Evolutionary conservation across 2,888 invertebrate genomes (phyloP), one percentile per base, ranked within the genome.

Genomic region (Choristoneura rosaceana): DNA sequence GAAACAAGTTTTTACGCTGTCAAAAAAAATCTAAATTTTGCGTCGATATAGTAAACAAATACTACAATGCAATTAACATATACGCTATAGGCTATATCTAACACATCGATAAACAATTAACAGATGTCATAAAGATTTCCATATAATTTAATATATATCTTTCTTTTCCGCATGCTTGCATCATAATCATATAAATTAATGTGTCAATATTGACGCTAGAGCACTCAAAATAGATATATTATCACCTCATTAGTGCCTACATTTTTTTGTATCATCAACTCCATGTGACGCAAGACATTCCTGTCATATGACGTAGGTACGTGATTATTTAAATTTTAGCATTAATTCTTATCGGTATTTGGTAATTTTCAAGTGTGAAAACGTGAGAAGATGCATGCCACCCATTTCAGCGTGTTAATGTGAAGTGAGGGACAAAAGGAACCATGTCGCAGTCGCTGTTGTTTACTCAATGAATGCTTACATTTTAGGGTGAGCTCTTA

Each of bases 161-260:
- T n/a, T 43, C 47, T 9, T 45, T 41, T 47, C 33, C 47, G 17
- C 47, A 47, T 14, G 33, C 62, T 4, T 62, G 25, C 33, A 10
- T 34, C n/a, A 64, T 50, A 60, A 38, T 60, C 45, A 33, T 64
- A 50, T 64, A 50, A 12, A 64, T 64, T 52, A 15, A 52, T 38
- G 50, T 50, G 64, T 64, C 64, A 64, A 52, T 64, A 25, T 64
- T 64, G 63, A 52, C 25, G 63, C n/a, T 8, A 38, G 9, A 17
- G n/a, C 25, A 34, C 7, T 14, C 64, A 65, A 65, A 34, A 52
- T 65, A 65, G 52, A 65, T 65, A 52, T 33, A 43, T 47, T 33
- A 63, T 63, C 63, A 10, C 17, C 33, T 33, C 4, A 63, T 47
- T 63, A 63, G 25, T 25, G 25, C 25, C 8, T 47, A 25, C 25